Evolutionary conservation across 2,888 invertebrate species (phyloP).

Genomic region (Ethmia dodecea): DNA sequence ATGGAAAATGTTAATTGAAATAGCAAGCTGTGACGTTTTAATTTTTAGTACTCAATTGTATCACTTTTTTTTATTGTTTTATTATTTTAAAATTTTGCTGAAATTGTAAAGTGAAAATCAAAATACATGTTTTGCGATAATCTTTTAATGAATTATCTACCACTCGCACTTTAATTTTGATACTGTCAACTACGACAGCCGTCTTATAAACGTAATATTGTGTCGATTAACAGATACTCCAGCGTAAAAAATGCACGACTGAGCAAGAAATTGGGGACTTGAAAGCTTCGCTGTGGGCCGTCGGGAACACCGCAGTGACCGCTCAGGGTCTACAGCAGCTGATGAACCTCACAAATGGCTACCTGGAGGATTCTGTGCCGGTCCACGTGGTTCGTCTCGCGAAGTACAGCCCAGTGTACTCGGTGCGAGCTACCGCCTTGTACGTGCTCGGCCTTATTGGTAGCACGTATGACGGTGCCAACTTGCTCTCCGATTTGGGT

Average conservation of each 20-base stretch:
- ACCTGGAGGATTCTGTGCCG: slow-evolving; percentile 54
- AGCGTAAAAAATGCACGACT: slow-evolving; percentile 76
- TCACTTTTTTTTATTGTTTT: no score
- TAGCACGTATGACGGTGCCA: slow-evolving; percentile 90
- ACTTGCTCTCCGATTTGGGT: slow-evolving; percentile 84
- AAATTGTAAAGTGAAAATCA: no score
- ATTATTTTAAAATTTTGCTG: no score
- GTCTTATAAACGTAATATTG: no score
- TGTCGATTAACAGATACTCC: slow-evolving; percentile 42
- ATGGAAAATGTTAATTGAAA: no score
- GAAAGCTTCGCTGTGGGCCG: slow-evolving; percentile 94
- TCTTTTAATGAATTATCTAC: no score
- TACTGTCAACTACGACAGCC: no score
- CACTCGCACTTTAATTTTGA: no score
- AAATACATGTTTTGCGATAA: no score
- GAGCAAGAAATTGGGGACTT: slow-evolving; percentile 85
- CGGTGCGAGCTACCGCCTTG: slow-evolving; percentile 93
- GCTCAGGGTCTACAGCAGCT: slow-evolving; percentile 86
- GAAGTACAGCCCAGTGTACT: slow-evolving; percentile 88
- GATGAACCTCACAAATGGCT: slow-evolving; percentile 66
- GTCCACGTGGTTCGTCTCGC: slow-evolving; percentile 81
- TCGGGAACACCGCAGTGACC: slow-evolving; percentile 90
- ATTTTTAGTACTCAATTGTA: no score
- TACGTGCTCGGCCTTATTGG: slow-evolving; percentile 92
- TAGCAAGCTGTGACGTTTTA: no score